These are phyloP conservation scores for Hyphantria cunea DNA, from an alignment of 1,140 invertebrate genomes.

Conservation along the genomic window DNA sequence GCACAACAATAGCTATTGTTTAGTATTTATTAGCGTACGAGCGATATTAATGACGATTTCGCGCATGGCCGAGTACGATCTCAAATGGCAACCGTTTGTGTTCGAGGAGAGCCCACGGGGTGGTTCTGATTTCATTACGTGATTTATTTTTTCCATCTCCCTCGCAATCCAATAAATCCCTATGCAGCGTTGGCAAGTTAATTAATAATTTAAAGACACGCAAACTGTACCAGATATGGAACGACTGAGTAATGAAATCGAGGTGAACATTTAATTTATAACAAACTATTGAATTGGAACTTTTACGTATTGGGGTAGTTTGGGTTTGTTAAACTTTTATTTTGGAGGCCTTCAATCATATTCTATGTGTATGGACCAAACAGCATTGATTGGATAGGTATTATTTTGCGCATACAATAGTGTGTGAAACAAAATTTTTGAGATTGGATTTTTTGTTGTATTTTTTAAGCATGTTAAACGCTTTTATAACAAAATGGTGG, in stretches of 20 bases:
- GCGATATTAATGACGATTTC: conserved; percentile 70
- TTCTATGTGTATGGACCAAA: no score
- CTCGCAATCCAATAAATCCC: conserved; percentile 69
- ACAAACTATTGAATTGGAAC: no score
- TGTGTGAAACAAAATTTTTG: no score
- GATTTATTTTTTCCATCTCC: conserved; percentile 70
- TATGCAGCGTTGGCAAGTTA: conserved; percentile 59
- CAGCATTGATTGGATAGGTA: conserved; percentile 12
- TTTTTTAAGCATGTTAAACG: no score
- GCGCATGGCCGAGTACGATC: conserved; percentile 49
- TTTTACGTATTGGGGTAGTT: no score
- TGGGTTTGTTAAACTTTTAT: no score
- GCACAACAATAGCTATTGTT: conserved; percentile 8
- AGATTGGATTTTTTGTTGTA: background rate
- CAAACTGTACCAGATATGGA: conserved; percentile 27
- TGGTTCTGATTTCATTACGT: conserved; percentile 71
- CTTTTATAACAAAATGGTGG: background rate
- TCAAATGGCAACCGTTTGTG: conserved; percentile 54
- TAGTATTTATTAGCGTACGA: conserved; percentile 38
- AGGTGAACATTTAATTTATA: conserved; percentile 46
- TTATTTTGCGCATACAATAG: conserved; percentile 4
- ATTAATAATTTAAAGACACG: conserved; percentile 72
- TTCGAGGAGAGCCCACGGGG: conserved; percentile 46
- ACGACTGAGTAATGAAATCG: conserved; percentile 43
- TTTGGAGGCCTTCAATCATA: conserved; percentile 10